Base-by-base conservation (phyloP, 2,797 vertebrate species). In the Rhinophrynus dorsalis region DNA sequence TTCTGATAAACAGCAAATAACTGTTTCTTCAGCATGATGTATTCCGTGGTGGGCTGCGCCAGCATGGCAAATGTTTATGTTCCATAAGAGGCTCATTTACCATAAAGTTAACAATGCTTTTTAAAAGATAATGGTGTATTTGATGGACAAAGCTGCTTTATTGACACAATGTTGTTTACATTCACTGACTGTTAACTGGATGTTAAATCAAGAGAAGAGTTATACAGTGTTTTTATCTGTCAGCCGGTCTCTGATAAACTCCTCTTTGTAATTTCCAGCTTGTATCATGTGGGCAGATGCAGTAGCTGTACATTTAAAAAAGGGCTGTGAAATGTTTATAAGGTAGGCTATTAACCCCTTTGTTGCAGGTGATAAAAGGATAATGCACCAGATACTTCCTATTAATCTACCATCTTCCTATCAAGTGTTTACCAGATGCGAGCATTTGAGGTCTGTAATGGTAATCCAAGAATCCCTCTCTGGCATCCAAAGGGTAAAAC, bases 91-190 rank as follows among this genome's bases (percentile, higher is more conserved):
- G 32, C 21, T 47, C 21, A 24, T 60, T 51, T 60, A 51, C 47
- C 26, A 52, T 60, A 68, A 68, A 68, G 44, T 68, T 68, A 59
- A 51, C 33, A 30, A 30, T 51, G 56, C 23, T 40, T 68, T 40
- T 51, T 50, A 59, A 59, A 60, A 60, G 20, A 58, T 30, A 51
- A 51, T 59, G 57, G 13, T 50, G 23, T 13, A 37, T 57, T 58
- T 58, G 42, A 67, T 50, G 33, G 54, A 58, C 30, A 58, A 58
- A 58, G 27, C 54, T 23, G 29, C 20, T 50, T 35, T 59, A 59
- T 15, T 51, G 55, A 42, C 32, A 40, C 11, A 60, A 24, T 51
- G 38, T 18, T 44, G 52, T 60, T 68, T 61, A 32, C 57, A 68
- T 40, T 24, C 42, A 20, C 12, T 51, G 20, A 29, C 13, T n/a